Conservation (phyloP, 2,888 invertebrate species). For the Drosophila stalkeri region DNA sequence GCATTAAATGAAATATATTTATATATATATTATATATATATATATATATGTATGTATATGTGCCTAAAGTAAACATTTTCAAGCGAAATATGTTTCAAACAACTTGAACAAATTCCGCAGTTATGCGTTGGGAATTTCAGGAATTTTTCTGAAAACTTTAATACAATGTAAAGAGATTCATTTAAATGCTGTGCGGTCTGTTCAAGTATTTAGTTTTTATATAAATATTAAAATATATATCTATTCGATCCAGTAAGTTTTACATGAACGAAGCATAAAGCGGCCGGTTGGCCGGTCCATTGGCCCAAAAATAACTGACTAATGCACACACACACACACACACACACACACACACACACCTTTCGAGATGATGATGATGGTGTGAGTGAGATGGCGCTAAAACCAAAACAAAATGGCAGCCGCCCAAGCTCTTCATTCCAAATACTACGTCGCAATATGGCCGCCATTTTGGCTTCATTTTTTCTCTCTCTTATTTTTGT, state of each 20-base stretch:
- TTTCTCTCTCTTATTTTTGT: neutral
- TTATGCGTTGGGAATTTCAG: neutral
- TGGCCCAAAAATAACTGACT: slow-evolving; percentile 5
- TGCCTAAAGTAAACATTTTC: neutral
- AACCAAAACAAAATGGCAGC: slow-evolving; percentile 74
- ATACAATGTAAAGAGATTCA: slow-evolving; percentile 18
- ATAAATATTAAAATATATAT: neutral
- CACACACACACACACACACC: neutral
- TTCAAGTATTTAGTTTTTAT: neutral
- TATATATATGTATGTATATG: neutral
- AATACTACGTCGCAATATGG: slow-evolving; percentile 73
- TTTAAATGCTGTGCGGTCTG: slow-evolving; percentile 9
- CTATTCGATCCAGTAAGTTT: slow-evolving; percentile 1
- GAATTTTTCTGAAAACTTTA: slow-evolving; percentile 3
- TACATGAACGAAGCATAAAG: slow-evolving; percentile 5
- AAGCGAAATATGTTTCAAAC: neutral
- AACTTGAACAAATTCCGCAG: neutral
- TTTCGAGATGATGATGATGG: slow-evolving; percentile 25
- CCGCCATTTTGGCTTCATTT: slow-evolving; percentile 65
- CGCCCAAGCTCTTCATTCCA: slow-evolving; percentile 53
- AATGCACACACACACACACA: neutral
- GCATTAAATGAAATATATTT: neutral
- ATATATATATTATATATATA: too few species aligned
- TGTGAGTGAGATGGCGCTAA: slow-evolving; percentile 45
- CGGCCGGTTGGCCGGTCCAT: slow-evolving; percentile 35